Evolutionary conservation across 1,140 invertebrate genomes (phyloP).

Genomic region (Scaptodrosophila lebanonensis): DNA sequence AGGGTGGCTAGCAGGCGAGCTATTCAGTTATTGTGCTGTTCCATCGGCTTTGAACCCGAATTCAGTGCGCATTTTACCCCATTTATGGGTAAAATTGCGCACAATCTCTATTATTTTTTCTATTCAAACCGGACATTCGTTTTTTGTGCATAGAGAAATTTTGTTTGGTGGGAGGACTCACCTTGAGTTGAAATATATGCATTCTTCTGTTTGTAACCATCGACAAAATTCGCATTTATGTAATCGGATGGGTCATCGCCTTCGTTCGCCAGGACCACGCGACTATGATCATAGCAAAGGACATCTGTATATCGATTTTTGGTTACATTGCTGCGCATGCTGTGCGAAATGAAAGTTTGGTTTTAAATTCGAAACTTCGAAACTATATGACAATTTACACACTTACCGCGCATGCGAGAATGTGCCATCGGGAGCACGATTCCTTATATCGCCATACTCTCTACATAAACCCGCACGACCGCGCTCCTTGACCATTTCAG

Average conservation of each 20-base stretch:
- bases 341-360: slow-evolving; percentile 63
- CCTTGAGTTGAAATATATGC: slow-evolving; percentile 98
- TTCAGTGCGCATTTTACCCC: no score
- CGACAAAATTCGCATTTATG: slow-evolving; percentile 98
- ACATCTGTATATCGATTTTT: slow-evolving; percentile 99
- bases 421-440: slow-evolving; percentile 88
- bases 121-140: no score
- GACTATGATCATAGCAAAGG: slow-evolving; percentile 95
- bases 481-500: slow-evolving; percentile 85
- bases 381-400: not conserved
- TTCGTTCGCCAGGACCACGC: slow-evolving; percentile 88
- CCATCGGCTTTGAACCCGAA: no score
- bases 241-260: slow-evolving; percentile 91
- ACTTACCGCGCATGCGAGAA: slow-evolving; percentile 83
- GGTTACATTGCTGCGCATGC: slow-evolving; percentile 87
- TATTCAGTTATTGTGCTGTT: no score
- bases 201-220: slow-evolving; percentile 98
- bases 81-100: no score
- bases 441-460: slow-evolving; percentile 91
- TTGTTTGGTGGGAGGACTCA: slow-evolving; percentile 64
- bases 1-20: not conserved
- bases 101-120: no score
- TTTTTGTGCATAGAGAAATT: no score
- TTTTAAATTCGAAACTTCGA: not conserved
- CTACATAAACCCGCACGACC: slow-evolving; percentile 87